A percentile compares a stretch with the other conserved stretches of the same genome.
These are phyloP conservation scores for Gymnoscelis rufifasciata DNA, from an alignment of 2,888 invertebrate genomes.

Conservation along the genomic window DNA sequence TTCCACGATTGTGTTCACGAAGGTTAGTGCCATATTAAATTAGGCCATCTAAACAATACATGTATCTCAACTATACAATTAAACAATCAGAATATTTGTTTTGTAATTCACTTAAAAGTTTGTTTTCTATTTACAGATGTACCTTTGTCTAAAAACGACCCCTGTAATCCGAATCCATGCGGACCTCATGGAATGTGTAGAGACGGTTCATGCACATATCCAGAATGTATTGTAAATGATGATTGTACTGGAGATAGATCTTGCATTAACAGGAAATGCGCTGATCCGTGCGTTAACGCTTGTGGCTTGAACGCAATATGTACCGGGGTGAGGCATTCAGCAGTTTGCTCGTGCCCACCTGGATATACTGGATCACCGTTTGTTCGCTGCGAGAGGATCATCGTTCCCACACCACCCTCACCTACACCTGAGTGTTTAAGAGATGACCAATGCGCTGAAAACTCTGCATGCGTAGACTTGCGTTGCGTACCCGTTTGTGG, in stretches of 20 bases:
- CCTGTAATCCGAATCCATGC: slow-evolving; percentile 85
- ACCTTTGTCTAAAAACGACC: slow-evolving; percentile 69
- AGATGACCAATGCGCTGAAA: slow-evolving; percentile 89
- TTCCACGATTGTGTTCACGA: slow-evolving; percentile 82
- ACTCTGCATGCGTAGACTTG: slow-evolving; percentile 88
- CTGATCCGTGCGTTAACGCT: slow-evolving; percentile 88
- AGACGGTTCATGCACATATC: slow-evolving; percentile 84
- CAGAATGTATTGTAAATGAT: slow-evolving; percentile 92
- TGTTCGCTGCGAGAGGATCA: slow-evolving; percentile 81
- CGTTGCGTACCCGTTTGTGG: slow-evolving; percentile 87
- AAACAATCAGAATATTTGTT: too few relatives aligned
- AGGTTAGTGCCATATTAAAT: slow-evolving; percentile 39
- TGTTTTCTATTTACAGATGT: slow-evolving; percentile 39
- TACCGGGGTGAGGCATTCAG: slow-evolving; percentile 83
- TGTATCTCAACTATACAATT: too few relatives aligned
- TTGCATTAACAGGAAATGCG: slow-evolving; percentile 89
- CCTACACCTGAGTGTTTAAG: slow-evolving; percentile 86
- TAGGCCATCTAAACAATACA: too few relatives aligned
- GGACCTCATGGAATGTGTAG: slow-evolving; percentile 84
- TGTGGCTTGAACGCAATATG: slow-evolving; percentile 93
- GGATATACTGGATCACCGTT: slow-evolving; percentile 89
- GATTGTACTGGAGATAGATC: slow-evolving; percentile 90
- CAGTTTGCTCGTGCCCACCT: slow-evolving; percentile 88
- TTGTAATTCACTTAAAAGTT: too few relatives aligned
- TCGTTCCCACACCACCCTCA: slow-evolving; percentile 49